phyloP scores from a whole-genome alignment of 1,140 invertebrate genomes.

The Magallana angulata region DNA sequence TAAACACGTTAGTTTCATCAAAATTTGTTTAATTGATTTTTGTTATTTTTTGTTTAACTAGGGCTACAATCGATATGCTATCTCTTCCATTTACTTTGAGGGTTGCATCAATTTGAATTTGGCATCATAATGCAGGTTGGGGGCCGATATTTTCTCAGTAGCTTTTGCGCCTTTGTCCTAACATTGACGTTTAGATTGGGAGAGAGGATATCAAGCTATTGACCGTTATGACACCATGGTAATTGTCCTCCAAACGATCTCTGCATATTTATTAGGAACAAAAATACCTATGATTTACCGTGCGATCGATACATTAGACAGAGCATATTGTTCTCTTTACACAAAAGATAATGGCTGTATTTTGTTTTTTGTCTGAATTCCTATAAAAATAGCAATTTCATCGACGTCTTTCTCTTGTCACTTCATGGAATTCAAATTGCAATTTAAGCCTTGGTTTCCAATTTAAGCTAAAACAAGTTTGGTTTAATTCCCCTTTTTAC shows the following conservation, averaged over 20 bases:
- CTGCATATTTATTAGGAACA: not conserved
- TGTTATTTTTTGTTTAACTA: slow-evolving; percentile 15
- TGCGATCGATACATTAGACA: not conserved
- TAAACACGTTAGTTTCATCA: slow-evolving; percentile 2
- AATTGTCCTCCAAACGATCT: not conserved
- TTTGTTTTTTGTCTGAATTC: not conserved
- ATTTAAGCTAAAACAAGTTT: too few relatives aligned
- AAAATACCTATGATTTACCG: not conserved
- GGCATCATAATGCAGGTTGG: slow-evolving; percentile 6
- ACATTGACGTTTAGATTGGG: not conserved
- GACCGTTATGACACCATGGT: not conserved
- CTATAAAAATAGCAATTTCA: not conserved
- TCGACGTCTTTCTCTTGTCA: not conserved
- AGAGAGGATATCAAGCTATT: not conserved
- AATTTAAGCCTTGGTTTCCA: too few relatives aligned
- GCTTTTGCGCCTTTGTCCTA: slow-evolving; percentile 22
- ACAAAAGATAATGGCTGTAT: not conserved
- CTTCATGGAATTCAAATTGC: too few relatives aligned
- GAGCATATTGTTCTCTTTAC: not conserved
- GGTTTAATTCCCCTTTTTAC: too few relatives aligned
- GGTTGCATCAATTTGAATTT: slow-evolving; percentile 36
- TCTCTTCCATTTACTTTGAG: slow-evolving; percentile 27
- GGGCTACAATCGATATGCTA: slow-evolving; percentile 17
- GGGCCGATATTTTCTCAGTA: slow-evolving; percentile 16
- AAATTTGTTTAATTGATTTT: slow-evolving; percentile 39